Evolutionary conservation across 30 jellyfish, hydroid and myxozoan species (phyloP).

Genomic region (Phacellophora camtschatica): DNA sequence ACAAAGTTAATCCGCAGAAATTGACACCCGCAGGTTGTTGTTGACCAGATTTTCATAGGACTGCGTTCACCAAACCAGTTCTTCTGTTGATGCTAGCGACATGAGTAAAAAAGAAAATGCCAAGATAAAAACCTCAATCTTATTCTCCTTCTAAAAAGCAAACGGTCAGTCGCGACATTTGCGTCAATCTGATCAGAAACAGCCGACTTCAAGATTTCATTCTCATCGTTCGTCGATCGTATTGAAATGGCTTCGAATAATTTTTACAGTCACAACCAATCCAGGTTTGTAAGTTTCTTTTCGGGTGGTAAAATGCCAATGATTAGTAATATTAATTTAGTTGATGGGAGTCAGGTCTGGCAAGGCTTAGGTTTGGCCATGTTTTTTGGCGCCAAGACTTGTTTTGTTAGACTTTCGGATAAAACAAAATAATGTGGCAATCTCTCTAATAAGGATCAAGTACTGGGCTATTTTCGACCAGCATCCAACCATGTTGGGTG

Average conservation of each 20-base stretch:
- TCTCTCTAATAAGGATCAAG: neutral
- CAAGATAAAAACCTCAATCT: too few relatives aligned
- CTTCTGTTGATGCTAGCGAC: neutral
- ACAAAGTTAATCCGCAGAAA: neutral
- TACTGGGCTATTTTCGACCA: neutral
- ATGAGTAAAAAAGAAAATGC: too few relatives aligned
- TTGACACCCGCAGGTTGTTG: neutral
- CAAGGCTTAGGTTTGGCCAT: neutral
- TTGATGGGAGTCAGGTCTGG: neutral
- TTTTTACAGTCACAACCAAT: neutral
- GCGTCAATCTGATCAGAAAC: neutral
- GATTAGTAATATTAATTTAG: neutral
- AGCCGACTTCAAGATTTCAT: neutral
- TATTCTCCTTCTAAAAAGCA: neutral
- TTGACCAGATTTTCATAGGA: neutral
- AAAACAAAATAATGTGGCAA: neutral
- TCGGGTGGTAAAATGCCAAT: neutral
- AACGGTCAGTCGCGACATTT: neutral
- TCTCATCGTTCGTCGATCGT: neutral
- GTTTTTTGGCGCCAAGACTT: slow-evolving; percentile 6
- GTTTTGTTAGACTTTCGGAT: neutral
- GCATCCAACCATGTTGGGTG: neutral
- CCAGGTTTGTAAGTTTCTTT: slow-evolving; percentile 1
- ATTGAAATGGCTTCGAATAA: neutral
- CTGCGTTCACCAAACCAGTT: neutral